Base-by-base conservation (phyloP, 1,140 invertebrate genomes). In the Drosophila azteca region DNA sequence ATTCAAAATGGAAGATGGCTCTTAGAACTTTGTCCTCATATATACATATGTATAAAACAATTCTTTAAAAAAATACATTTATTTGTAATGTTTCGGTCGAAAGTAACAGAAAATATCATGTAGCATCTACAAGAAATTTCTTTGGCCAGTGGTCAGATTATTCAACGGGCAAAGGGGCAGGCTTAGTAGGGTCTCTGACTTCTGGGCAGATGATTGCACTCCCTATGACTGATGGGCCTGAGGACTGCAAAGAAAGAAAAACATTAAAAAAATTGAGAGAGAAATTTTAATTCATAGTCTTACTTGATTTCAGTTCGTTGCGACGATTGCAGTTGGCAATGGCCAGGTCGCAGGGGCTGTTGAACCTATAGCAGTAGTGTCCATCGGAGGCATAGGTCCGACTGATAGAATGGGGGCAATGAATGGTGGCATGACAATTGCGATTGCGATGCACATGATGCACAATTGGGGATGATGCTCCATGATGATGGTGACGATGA, bases 371-470 rank as follows among this genome's bases (percentile, higher is more conserved):
- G 64, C 73, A 77, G 9, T 51, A 22, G 13, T 61, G 55, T 0
- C 73, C 73, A 62, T 77, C 73, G 41, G 73, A 76, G 52, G 73
- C 73, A 24, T 68, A 69, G 13, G 46, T 57, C 35, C 44, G 45
- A 45, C 39, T 54, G 5, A 55, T 11, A 0, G 43, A 20, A 8
- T 49, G 43, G 29, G 73, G 64, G 13, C 73, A 77, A 13, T 68
- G 73, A 29, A 77, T 77, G 7, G 50, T 70, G 26, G 51, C 73
- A 41, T 68, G 73, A 35, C 73, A 77, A 22, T 69, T 77, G 35
- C 72, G 72, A 51, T 68, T 57, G 9, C 43, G 68, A 17, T 57
- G 70, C 39, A 64, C 17, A 3, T 73, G 59, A 8, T 52, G 48
- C n/a, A 43, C 11, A 22, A 43, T 6, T 26, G 17, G 31, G 1